Evolutionary conservation across 1,140 invertebrate species (phyloP), one percentile per base, ranked within the genome.

Genomic region (Thalassaphorura encarpata): DNA sequence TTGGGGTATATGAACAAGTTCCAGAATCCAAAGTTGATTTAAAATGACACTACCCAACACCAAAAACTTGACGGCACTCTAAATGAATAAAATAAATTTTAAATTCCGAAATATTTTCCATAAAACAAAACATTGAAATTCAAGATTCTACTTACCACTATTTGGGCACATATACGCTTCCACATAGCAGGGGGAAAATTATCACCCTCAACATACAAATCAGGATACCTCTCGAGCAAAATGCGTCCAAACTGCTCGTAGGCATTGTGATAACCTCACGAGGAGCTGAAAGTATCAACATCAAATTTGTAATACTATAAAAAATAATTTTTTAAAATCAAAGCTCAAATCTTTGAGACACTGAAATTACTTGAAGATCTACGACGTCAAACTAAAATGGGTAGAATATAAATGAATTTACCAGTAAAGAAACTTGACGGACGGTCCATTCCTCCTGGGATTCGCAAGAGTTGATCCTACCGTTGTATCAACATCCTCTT

Each of bases 121-220:
- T 36, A 11, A 11, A 11, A 36, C 33, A 36, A 36, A 11, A 36
- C n/a, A 11, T 36, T 36, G 33, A 11, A 36, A 36, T 36, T 11
- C n/a, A n/a, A n/a, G n/a, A n/a, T n/a, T n/a, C n/a, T n/a, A 75
- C 76, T 80, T 78, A 89, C 86, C 74, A 91, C 75, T 56, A 84
- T 70, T 75, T 89, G 87, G n/a, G 91, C 89, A 46, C 95, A 67
- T 64, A 83, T 77, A 74, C 90, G 82, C 29, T 41, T 54, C 49
- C 85, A 69, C 48, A 84, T 79, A 51, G 89, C 83, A 50, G 95
- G 94, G 68, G 92, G 87, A 77, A 90, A 98, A 67, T 97, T 93
- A 56, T 84, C 83, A 59, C 95, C 96, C 70, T 88, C 79, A 39
- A 99, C 80, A 56, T 80, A 80, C 52, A 99, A 83, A 68, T 87